A percentile compares a stretch with the other conserved stretches of the same genome.
Evolutionary conservation across 2,888 invertebrate genomes (phyloP).

Genomic region (Nemotelus nigrinus): DNA sequence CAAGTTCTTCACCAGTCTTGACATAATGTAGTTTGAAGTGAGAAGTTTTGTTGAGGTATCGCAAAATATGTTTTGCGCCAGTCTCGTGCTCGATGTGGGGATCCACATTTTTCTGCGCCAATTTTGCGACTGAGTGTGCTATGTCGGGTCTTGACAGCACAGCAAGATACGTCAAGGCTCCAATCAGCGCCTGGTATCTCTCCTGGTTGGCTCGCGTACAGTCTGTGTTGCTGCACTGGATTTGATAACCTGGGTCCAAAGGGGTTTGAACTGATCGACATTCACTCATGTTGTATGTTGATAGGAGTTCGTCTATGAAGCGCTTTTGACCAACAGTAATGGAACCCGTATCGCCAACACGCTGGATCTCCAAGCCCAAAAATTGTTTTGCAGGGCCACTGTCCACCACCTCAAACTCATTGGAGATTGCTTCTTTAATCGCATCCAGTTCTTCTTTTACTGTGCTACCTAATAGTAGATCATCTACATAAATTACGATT

Average conservation of each 20-base stretch:
- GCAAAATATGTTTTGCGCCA: too few species aligned
- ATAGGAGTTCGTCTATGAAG: not conserved
- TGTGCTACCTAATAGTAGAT: not conserved
- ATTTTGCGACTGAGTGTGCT: not conserved
- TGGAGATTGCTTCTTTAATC: not conserved
- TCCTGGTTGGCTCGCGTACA: not conserved
- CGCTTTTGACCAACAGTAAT: constrained; percentile 2
- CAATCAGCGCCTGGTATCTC: not conserved
- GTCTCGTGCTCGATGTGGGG: not conserved
- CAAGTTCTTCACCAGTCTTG: too few species aligned
- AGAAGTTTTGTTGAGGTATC: too few species aligned
- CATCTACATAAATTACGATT: constrained; percentile 9
- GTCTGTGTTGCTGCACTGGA: not conserved
- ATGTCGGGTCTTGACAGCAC: not conserved
- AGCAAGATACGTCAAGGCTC: not conserved
- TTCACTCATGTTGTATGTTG: not conserved
- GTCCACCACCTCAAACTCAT: too few species aligned
- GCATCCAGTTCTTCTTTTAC: not conserved
- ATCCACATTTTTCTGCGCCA: not conserved
- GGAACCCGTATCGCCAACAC: not conserved
- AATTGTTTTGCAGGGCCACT: too few species aligned
- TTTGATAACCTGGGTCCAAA: not conserved
- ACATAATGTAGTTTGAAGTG: too few species aligned
- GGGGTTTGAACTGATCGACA: not conserved
- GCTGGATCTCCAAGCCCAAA: too few species aligned